Evolutionary conservation across 2,888 invertebrate species (phyloP).

Genomic region (Athripsodes cinereus): DNA sequence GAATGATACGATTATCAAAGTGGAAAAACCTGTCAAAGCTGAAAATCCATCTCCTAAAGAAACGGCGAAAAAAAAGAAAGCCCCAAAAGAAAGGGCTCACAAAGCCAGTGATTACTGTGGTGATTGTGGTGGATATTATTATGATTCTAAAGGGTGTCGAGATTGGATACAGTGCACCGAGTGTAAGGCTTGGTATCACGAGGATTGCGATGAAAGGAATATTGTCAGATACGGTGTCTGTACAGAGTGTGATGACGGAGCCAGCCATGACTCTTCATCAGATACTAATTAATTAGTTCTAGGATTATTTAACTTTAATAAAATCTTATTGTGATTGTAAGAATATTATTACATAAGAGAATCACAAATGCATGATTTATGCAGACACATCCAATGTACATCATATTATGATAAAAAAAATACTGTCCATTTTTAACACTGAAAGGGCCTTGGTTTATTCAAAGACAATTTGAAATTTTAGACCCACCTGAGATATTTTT

Average conservation of each 20-base stretch:
- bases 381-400: too few species aligned
- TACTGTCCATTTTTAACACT: too few species aligned
- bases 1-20: slow-evolving; percentile 11
- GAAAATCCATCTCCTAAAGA: slow-evolving; percentile 5
- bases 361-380: too few species aligned
- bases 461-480: too few species aligned
- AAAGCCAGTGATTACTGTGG: slow-evolving; percentile 16
- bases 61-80: slow-evolving; percentile 6
- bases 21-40: slow-evolving; percentile 6
- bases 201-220: slow-evolving; percentile 17
- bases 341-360: too few species aligned
- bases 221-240: slow-evolving; percentile 16
- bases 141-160: slow-evolving; percentile 15
- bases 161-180: slow-evolving; percentile 18
- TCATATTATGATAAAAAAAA: too few species aligned
- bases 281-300: not conserved
- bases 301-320: too few species aligned
- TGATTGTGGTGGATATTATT: slow-evolving; percentile 18
- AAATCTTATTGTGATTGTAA: too few species aligned
- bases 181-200: slow-evolving; percentile 16
- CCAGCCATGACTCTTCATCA: not conserved
- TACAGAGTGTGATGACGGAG: slow-evolving; percentile 11
- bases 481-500: too few species aligned
- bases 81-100: not conserved
- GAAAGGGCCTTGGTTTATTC: too few species aligned